Evolutionary conservation across 2,113 vertebrate species (phyloP), one percentile per base, ranked within the genome.

Genomic region (Eubucco bourcierii): DNA sequence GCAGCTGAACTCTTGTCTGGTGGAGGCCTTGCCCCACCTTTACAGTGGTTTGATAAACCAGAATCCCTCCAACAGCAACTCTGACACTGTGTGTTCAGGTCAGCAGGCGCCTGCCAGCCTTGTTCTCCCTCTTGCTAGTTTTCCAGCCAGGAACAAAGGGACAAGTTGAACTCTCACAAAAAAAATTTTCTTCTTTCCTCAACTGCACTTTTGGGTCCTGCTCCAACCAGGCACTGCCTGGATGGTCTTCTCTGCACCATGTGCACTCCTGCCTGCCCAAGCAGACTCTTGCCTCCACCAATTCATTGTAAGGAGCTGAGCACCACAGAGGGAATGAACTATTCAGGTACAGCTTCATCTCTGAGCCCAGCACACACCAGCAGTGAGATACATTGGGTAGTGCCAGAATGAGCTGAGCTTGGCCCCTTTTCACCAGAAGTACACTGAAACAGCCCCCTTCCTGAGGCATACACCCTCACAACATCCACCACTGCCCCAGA

Each of bases 381-480:
- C 0, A 0, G 23, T 23, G 46, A 92, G 66, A 39, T 39, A 70
- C 0, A 1, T 29, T 24, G n/a, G 59, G 58, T 19, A 61, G 20
- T 34, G 34, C 60, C 60, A 37, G 13, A 24, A 23, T 5, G 39
- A 72, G 31, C 12, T 67, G 21, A 72, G 59, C 50, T 50, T 27
- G 24, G 34, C 50, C 33, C 21, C 39, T 65, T 81, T 41, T 58
- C 50, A 58, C 28, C 34, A 66, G 41, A 65, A 66, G 18, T 18
- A 25, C 58, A 92, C 24, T 1, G 3, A 66, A 86, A 50, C 4
- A 3, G 2, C 31, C 34, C 24, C 74, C 34, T 27, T 74, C 47
- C 53, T 6, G 3, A 79, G 28, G 7, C 6, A 7, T 25, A n/a
- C 21, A 14, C 33, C 44, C 67, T 80, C 29, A 44, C 5, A 88